phyloP scores from a whole-genome alignment of 2,888 invertebrate species.

The Rhingia rostrata region DNA sequence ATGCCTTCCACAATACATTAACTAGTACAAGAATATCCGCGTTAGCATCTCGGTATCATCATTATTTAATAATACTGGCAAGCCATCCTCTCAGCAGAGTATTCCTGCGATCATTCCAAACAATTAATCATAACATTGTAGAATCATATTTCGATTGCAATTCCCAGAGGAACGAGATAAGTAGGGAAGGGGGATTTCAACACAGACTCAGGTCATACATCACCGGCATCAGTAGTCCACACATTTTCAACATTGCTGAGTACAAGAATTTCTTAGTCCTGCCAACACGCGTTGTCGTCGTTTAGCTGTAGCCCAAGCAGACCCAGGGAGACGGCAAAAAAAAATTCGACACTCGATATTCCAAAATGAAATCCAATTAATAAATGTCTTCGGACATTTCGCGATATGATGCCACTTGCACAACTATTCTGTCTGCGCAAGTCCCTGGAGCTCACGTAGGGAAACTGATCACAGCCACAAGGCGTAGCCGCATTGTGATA shows the following conservation, averaged over 20 bases:
- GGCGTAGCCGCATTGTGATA: conserved; percentile 37
- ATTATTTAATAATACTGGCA: conserved; percentile 27
- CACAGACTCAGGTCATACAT: conserved; percentile 67
- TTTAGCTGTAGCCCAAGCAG: conserved; percentile 37
- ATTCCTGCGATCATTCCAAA: conserved; percentile 37
- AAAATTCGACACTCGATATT: conserved; percentile 68
- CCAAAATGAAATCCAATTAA: conserved; percentile 73
- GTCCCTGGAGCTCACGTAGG: conserved; percentile 51
- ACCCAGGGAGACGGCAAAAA: conserved; percentile 21
- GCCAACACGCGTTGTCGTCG: conserved; percentile 29
- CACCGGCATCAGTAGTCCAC: conserved; percentile 69
- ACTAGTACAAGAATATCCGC: no score
- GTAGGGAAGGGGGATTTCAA: conserved; percentile 32
- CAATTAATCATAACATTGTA: conserved; percentile 65
- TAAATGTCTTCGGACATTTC: conserved; percentile 71
- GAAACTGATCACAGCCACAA: conserved; percentile 41
- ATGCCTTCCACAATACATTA: background rate
- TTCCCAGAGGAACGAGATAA: background rate
- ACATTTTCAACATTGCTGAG: conserved; percentile 62
- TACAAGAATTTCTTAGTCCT: conserved; percentile 32
- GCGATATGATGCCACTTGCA: conserved; percentile 66
- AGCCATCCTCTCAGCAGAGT: conserved; percentile 10
- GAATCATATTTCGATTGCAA: conserved; percentile 38
- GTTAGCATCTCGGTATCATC: conserved; percentile 31
- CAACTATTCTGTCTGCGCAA: conserved; percentile 29